Evolutionary conservation across 2,888 invertebrate species (phyloP).

Genomic region (Miltochrista miniata): DNA sequence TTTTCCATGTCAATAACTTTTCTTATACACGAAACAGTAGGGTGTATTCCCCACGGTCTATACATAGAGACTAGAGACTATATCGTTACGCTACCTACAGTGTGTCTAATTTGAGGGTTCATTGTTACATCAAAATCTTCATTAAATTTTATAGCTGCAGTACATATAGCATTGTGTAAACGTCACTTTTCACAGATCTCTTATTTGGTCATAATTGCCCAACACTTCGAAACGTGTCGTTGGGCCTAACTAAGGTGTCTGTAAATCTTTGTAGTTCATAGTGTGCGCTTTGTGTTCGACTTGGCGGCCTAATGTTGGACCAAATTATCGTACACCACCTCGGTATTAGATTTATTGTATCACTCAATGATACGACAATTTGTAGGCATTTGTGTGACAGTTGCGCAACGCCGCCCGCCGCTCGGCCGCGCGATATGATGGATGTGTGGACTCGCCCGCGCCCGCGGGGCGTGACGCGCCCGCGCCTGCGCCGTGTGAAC

Average conservation of each 20-base stretch:
- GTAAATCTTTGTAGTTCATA: not conserved
- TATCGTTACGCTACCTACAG: no score
- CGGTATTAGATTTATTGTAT: not conserved
- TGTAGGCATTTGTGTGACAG: constrained; percentile 15
- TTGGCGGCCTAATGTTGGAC: not conserved
- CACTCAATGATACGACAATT: not conserved
- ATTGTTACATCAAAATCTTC: no score
- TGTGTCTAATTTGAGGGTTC: no score
- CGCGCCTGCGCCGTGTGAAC: constrained; percentile 38
- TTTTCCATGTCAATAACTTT: no score
- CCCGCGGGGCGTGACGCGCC: constrained; percentile 38
- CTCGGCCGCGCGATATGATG: constrained; percentile 36
- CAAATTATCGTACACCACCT: not conserved
- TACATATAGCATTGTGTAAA: no score
- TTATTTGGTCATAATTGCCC: not conserved
- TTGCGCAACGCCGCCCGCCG: constrained; percentile 24
- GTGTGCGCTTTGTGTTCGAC: not conserved
- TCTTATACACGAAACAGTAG: no score
- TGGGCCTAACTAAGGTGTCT: not conserved
- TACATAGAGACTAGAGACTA: no score
- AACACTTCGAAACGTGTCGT: not conserved
- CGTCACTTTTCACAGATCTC: no score
- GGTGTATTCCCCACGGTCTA: no score
- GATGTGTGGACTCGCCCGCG: constrained; percentile 29
- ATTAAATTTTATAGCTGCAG: no score